Base-by-base conservation (phyloP, 37 sponge, comb jelly and placozoan genomes). In the Sycon ciliatum region DNA sequence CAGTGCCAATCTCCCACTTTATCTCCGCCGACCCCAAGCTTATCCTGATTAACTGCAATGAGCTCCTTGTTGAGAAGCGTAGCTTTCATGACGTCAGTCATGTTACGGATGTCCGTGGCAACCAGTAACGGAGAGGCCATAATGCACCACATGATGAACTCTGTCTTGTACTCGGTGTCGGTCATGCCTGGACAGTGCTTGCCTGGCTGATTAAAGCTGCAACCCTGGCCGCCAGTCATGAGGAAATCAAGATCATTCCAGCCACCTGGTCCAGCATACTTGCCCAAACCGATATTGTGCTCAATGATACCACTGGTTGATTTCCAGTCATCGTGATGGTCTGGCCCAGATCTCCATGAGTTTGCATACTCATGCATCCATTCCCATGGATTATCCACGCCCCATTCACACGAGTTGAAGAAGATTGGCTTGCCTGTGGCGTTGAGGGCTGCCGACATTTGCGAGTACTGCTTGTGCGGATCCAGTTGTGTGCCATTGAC, bases 221-320 rank as follows among this genome's bases (percentile, higher is more conserved):
- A 87, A 3, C 87, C 87, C 83, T 88, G 78, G 7, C 89, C 92
- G 33, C 92, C 92, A 53, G 87, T 91, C 77, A 85, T 80, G n/a
- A 93, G 36, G 75, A 88, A 85, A 73, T 93, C 94, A 34, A 75
- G 80, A 74, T 93, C 94, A 73, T 93, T 87, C 94, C 94, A 93
- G 7, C 81, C 86, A 0, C 89, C 89, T 23, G 88, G 86, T 56
- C 84, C 79, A 18, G 84, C 82, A 71, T 83, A 88, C 33, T 73
- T 77, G 31, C 77, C 76, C 18, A 84, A 69, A 36, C 65, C 82
- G 1, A 67, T 65, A 40, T 88, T 88, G 67, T 63, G 73, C 39
- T 83, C 84, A 39, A 88, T 88, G 57, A 88, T 81, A 18, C 38
- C 23, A 32, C 78, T 38, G n/a, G 89, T 88, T n/a, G 85, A 83